A percentile compares a stretch with the other conserved stretches of the same genome.
phyloP scores from a whole-genome alignment of 2,113 vertebrate genomes.

The Melanerpes aurifrons region DNA sequence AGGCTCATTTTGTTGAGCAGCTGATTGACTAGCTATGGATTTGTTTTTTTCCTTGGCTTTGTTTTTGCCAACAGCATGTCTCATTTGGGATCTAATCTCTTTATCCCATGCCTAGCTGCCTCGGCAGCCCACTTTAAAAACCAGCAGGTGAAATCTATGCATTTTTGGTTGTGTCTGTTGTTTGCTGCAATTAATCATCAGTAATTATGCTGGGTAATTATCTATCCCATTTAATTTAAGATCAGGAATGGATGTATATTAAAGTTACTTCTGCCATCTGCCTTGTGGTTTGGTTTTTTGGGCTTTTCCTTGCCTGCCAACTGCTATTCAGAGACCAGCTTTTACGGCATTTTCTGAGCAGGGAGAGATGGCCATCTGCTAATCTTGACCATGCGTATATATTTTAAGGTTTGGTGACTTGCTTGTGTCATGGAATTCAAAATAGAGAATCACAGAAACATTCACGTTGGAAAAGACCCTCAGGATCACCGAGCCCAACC shows the following conservation, averaged over 20 bases:
- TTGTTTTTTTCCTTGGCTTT: neutral
- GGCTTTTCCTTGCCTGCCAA: neutral
- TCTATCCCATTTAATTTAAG: slow-evolving; percentile 11
- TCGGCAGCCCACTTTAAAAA: neutral
- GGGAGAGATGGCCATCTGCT: slow-evolving; percentile 35
- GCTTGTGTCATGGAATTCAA: slow-evolving; percentile 1
- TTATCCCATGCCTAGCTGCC: neutral
- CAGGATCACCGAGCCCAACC: no score
- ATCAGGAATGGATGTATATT: neutral
- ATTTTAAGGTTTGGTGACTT: slow-evolving; percentile 15
- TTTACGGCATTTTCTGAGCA: slow-evolving; percentile 6
- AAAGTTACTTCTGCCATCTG: slow-evolving; percentile 41
- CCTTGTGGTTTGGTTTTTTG: neutral
- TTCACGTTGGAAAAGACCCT: no score
- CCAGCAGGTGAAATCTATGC: neutral
- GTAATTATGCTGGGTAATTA: neutral
- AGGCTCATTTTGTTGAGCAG: neutral
- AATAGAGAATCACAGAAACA: neutral
- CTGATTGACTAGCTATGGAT: neutral
- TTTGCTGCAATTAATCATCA: slow-evolving; percentile 15
- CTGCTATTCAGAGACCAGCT: slow-evolving; percentile 3
- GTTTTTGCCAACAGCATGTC: neutral
- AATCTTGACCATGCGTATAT: neutral
- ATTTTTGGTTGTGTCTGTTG: neutral
- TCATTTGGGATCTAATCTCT: neutral